Conservation (phyloP, 2,888 invertebrate genomes). For the Carterocephalus palaemon region DNA sequence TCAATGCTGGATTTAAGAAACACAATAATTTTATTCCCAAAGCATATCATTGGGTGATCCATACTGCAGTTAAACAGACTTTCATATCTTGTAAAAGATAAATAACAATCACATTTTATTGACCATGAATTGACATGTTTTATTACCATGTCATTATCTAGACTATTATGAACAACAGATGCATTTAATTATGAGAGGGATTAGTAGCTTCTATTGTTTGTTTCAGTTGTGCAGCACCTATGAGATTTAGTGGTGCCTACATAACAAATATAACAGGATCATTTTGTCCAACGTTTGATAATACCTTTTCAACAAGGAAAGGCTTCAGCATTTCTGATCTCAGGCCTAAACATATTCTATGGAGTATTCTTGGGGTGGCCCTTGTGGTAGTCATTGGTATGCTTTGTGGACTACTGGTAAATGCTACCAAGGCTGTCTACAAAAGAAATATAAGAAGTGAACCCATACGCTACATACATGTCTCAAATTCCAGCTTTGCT, state of each 20-base stretch:
- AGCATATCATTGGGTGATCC: no score
- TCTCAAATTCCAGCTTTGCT: constrained; percentile 55
- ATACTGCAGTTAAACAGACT: no score
- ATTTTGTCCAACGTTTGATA: constrained; percentile 64
- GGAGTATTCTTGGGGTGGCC: constrained; percentile 69
- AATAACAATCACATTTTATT: constrained; percentile 1
- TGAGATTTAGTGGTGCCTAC: constrained; percentile 59
- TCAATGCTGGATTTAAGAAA: no score
- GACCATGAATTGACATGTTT: background rate
- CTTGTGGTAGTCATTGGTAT: constrained; percentile 59
- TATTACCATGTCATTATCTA: background rate
- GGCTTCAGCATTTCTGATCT: constrained; percentile 52
- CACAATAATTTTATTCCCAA: no score
- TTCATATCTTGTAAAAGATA: no score
- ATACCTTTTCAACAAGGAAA: constrained; percentile 48
- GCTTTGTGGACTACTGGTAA: constrained; percentile 59
- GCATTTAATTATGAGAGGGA: background rate
- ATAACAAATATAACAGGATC: constrained; percentile 63
- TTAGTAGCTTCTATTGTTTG: constrained; percentile 17
- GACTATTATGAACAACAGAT: background rate
- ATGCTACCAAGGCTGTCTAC: constrained; percentile 56
- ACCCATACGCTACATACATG: constrained; percentile 62
- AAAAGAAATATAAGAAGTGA: constrained; percentile 54
- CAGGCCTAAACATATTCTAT: constrained; percentile 64
- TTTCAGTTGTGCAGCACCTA: constrained; percentile 71